Evolutionary conservation across 2,113 vertebrate genomes (phyloP).

Genomic region (Connochaetes taurinus): DNA sequence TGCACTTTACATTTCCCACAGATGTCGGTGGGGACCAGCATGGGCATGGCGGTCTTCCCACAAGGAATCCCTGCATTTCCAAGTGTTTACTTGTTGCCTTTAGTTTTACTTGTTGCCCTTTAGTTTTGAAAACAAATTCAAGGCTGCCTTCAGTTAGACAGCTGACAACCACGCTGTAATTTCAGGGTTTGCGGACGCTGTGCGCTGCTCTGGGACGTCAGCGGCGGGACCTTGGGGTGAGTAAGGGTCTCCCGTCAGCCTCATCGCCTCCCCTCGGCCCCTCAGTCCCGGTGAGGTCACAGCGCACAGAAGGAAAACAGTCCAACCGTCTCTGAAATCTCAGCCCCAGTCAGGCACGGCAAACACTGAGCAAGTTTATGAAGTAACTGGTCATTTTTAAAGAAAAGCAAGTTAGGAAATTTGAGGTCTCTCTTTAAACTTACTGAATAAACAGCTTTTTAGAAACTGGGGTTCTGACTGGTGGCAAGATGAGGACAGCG

Average conservation of each 20-base stretch:
- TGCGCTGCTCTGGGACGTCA: not conserved
- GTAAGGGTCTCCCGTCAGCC: not conserved
- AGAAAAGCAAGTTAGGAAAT: not conserved
- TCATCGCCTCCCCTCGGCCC: not conserved
- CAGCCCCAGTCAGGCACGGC: not conserved
- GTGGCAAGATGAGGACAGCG: not conserved
- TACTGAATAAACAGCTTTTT: not conserved
- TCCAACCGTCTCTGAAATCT: not conserved
- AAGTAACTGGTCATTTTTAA: not conserved
- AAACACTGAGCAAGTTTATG: not conserved
- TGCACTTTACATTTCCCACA: fast-evolving
- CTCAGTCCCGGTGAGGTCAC: not conserved
- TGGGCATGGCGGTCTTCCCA: fast-evolving
- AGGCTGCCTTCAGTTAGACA: not conserved
- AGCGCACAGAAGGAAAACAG: not conserved
- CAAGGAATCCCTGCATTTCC: not conserved
- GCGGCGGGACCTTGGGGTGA: not conserved
- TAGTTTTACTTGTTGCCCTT: not conserved
- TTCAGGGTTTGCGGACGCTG: not conserved
- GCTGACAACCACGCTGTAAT: not conserved
- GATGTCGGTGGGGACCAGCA: not conserved
- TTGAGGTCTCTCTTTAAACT: not conserved
- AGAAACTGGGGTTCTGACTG: not conserved
- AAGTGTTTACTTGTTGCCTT: not conserved
- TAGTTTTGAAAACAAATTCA: not conserved